A percentile compares a stretch with the other conserved stretches of the same genome.
Conservation (phyloP, 2,888 invertebrate species). For the Acleris holmiana region DNA sequence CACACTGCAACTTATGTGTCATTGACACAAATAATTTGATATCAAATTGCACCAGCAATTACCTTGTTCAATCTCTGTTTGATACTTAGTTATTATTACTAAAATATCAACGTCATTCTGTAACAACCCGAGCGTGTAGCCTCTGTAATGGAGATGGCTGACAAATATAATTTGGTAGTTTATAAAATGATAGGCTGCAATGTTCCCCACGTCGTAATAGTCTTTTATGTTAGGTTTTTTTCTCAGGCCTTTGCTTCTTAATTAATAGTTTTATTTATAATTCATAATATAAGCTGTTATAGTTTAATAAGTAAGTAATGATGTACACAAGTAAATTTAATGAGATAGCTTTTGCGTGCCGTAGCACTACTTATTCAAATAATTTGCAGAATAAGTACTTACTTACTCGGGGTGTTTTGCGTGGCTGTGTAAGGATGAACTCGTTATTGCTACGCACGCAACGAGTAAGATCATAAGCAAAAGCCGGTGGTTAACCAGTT, state of each 20-base stretch:
- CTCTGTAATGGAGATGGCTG: neutral
- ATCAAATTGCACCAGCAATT: conserved; percentile 31
- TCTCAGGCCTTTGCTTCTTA: neutral
- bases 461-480: conserved; percentile 3
- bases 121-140: conserved; percentile 18
- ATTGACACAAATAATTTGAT: conserved; percentile 20
- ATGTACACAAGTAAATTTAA: too few relatives aligned
- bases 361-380: too few relatives aligned
- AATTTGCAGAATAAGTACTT: too few relatives aligned
- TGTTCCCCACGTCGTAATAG: conserved; percentile 4
- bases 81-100: conserved; percentile 21
- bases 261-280: neutral
- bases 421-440: neutral
- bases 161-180: conserved; percentile 30
- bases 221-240: neutral
- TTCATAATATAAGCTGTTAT: too few relatives aligned
- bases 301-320: too few relatives aligned
- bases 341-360: too few relatives aligned
- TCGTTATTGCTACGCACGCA: conserved; percentile 8
- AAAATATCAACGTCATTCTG: conserved; percentile 25
- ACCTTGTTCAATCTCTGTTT: conserved; percentile 17
- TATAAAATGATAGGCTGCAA: conserved; percentile 22
- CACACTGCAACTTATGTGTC: conserved; percentile 16
- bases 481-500: conserved; percentile 10
- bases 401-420: neutral